Conservation (phyloP, 2,888 invertebrate genomes). For the Drosophila dives region DNA sequence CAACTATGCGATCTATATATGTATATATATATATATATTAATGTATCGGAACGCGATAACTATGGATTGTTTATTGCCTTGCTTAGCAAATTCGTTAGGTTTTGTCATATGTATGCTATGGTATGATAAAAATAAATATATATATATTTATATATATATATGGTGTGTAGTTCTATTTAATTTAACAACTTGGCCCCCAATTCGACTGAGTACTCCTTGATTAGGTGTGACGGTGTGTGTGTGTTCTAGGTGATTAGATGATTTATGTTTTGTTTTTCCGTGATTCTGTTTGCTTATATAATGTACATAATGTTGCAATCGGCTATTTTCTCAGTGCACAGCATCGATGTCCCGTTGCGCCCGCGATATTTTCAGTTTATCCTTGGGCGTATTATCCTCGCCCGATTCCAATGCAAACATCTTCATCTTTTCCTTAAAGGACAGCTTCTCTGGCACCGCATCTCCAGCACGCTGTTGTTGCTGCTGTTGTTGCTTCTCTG, state of each 20-base stretch:
- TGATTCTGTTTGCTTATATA: slow-evolving; percentile 27
- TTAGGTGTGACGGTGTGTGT: slow-evolving; percentile 6
- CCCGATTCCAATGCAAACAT: slow-evolving; percentile 99
- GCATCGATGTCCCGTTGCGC: slow-evolving; percentile 97
- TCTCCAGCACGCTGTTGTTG: slow-evolving; percentile 85
- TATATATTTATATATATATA: slow-evolving; percentile 30
- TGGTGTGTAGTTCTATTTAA: slow-evolving; percentile 49
- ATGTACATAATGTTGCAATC: slow-evolving; percentile 52
- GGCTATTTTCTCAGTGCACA: slow-evolving; percentile 86
- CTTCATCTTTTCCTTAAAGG: slow-evolving; percentile 99
- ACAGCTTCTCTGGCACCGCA: slow-evolving; percentile 94
- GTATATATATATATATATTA: neutral
- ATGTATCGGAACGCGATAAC: slow-evolving; percentile 51
- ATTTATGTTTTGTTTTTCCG: slow-evolving; percentile 20
- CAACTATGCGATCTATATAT: slow-evolving; percentile 27
- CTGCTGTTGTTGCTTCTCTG: slow-evolving; percentile 91
- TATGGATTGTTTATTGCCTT: slow-evolving; percentile 72
- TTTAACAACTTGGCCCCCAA: slow-evolving; percentile 71
- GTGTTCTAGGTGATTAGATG: slow-evolving; percentile 21
- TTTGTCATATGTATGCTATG: slow-evolving; percentile 41
- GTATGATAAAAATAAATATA: slow-evolving; percentile 32
- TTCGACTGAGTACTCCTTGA: slow-evolving; percentile 55
- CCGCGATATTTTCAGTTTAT: slow-evolving; percentile 97
- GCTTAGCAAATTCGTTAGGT: slow-evolving; percentile 81
- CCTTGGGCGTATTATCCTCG: slow-evolving; percentile 95